A percentile compares a stretch with the other conserved stretches of the same genome.
Conservation (phyloP, 2,797 vertebrate genomes). For the Lagorchestes hirsutus region DNA sequence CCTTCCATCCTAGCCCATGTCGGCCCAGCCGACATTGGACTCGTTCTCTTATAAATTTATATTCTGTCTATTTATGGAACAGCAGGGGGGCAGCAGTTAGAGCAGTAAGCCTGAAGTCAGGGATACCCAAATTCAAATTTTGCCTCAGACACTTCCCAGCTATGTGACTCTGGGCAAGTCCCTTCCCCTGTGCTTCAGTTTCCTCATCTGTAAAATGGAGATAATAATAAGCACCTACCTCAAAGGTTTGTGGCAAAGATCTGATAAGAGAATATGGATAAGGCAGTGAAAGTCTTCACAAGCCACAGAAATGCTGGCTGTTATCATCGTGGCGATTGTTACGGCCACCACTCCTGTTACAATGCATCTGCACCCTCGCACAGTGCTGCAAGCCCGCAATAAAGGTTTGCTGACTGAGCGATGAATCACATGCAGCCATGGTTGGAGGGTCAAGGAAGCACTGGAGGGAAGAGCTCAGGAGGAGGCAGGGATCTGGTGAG, state of each 20-base stretch:
- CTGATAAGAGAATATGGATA: neutral
- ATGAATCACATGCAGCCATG: too few relatives aligned
- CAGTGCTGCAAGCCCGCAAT: too few relatives aligned
- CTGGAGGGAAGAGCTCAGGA: neutral
- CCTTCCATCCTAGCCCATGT: too few relatives aligned
- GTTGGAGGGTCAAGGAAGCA: neutral
- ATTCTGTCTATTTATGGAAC: neutral
- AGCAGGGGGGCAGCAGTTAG: neutral
- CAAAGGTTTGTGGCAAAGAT: neutral
- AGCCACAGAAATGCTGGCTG: neutral
- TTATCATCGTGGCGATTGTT: accelerated
- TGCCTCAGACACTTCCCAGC: too few relatives aligned
- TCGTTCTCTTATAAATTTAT: neutral
- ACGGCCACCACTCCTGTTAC: too few relatives aligned
- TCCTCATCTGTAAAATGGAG: neutral
- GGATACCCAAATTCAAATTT: neutral
- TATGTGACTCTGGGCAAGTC: too few relatives aligned
- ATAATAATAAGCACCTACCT: neutral
- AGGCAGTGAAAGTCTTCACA: neutral
- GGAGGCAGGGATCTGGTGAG: too few relatives aligned
- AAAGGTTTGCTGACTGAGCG: neutral
- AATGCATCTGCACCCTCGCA: neutral
- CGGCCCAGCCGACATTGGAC: neutral
- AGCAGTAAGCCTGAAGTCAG: neutral
- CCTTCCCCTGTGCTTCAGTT: neutral